Evolutionary conservation across 1,140 invertebrate genomes (phyloP).

Genomic region (Pseudomyrmex sp.): DNA sequence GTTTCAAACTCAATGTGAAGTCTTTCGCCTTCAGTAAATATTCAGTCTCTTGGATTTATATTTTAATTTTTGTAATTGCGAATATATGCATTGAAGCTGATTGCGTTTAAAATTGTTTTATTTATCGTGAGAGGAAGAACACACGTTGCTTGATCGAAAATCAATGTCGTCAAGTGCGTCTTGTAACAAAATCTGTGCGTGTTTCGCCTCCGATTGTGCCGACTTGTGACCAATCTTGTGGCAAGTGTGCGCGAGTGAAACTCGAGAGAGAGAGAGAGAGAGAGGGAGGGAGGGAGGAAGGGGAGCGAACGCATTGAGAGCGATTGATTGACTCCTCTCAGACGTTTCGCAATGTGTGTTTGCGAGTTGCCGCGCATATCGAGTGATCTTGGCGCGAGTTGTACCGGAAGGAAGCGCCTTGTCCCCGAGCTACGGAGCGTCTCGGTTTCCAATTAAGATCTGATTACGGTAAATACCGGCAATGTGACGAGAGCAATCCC

Average conservation of each 20-base stretch:
- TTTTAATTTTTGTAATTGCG: too few species aligned
- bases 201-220: background rate
- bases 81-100: too few species aligned
- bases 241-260: constrained; percentile 31
- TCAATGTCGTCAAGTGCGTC: background rate
- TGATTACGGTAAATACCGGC: constrained; percentile 66
- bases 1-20: too few species aligned
- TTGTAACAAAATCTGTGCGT: background rate
- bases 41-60: too few species aligned
- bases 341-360: constrained; percentile 22
- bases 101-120: too few species aligned
- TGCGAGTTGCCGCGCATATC: constrained; percentile 32
- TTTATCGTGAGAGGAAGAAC: background rate
- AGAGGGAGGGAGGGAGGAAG: too few species aligned
- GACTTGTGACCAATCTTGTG: constrained; percentile 14
- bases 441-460: constrained; percentile 64
- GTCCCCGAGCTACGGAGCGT: constrained; percentile 25
- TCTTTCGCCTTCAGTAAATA: too few species aligned
- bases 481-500: constrained; percentile 40
- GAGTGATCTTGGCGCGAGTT: constrained; percentile 61
- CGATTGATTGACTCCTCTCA: constrained; percentile 47
- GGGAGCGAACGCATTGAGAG: background rate
- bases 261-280: background rate
- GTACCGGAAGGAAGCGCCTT: constrained; percentile 46
- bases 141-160: background rate